Base-by-base conservation (phyloP, 2,113 vertebrate genomes). In the Pseudopodoces humilis region DNA sequence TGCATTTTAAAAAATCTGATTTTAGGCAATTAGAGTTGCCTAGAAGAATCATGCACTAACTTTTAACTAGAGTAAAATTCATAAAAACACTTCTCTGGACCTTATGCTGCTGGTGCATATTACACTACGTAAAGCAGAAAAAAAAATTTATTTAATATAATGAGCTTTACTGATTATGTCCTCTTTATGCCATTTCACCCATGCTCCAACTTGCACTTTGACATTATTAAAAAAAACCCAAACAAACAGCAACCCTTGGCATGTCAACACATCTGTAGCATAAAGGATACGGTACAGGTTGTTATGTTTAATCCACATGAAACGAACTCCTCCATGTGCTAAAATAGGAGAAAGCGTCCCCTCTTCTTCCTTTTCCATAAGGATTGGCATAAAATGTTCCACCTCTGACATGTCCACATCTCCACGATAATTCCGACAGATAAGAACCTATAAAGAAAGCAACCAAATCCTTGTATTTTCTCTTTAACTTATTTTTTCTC, bases 241-340 rank as follows among this genome's bases (percentile, higher is more conserved):
- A 43, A 43, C 20, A 53, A 52, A 17, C 31, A 31, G 49, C 33
- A 44, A 43, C 25, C 8, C 20, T 2, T 9, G 49, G 44, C 6
- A 3, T 0, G 5, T 6, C 39, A 27, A 15, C n/a, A 11, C 1
- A 3, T 2, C 0, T 13, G n/a, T 6, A n/a, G 24, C 0, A 5
- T 0, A 30, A 97, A 98, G 99, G 99, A 99, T 99, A 99, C 99
- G 89, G 92, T 99, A 99, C 3, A 99, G 97, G 88, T 99, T 99
- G 97, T 99, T 99, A 86, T 99, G 99, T 87, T 99, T 99, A 88
- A 99, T 99, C 99, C 99, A 99, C 99, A 99, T 99, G 96, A 99
- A 99, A 23, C 99, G 99, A 53, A 99, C 99, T 3, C 99, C 99
- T 3, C 99, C 99, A 0, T 99, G 99, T 4, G 99, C 98, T 77